Percentiles rank a stretch among this genome's conserved stretches.
phyloP scores from a whole-genome alignment of 2,888 invertebrate genomes.

The Byasa hedistus region DNA sequence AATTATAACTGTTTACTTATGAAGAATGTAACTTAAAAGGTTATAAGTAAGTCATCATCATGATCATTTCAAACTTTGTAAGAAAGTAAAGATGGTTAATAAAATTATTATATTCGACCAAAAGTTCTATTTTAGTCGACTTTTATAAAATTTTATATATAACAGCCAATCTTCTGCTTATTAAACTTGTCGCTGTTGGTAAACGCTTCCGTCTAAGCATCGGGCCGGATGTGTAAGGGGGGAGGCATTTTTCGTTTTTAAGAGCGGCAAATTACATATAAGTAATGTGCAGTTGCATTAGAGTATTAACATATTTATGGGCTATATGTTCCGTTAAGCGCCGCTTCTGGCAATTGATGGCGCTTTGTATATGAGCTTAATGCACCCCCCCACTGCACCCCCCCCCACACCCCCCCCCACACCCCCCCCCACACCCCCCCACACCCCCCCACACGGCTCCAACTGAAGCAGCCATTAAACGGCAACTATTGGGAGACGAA shows the following conservation, averaged over 20 bases:
- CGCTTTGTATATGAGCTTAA: conserved; percentile 59
- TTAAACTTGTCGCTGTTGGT: background rate
- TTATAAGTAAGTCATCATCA: too few relatives aligned
- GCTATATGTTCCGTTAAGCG: conserved; percentile 67
- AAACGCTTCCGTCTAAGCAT: conserved; percentile 36
- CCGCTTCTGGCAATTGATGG: conserved; percentile 65
- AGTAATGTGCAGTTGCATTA: conserved; percentile 76
- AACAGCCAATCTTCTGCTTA: too few relatives aligned
- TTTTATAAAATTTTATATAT: too few relatives aligned
- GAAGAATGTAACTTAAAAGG: too few relatives aligned
- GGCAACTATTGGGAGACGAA: conserved; percentile 33
- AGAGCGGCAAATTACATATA: conserved; percentile 76
- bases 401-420: conserved; percentile 40
- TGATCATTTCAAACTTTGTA: too few relatives aligned
- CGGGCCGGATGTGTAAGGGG: conserved; percentile 38
- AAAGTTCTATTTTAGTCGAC: too few relatives aligned
- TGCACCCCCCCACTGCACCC: conserved; percentile 43
- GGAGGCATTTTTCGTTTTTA: conserved; percentile 67
- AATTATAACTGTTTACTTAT: too few relatives aligned
- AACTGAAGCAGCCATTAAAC: conserved; percentile 48
- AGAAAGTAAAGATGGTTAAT: too few relatives aligned
- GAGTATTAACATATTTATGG: conserved; percentile 78
- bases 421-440: too few relatives aligned
- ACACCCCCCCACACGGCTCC: conserved; percentile 38
- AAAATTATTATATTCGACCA: too few relatives aligned